A percentile compares a stretch with the other conserved stretches of the same genome.
phyloP scores from a whole-genome alignment of 2,797 vertebrate species.

The Macropus fuliginosus region DNA sequence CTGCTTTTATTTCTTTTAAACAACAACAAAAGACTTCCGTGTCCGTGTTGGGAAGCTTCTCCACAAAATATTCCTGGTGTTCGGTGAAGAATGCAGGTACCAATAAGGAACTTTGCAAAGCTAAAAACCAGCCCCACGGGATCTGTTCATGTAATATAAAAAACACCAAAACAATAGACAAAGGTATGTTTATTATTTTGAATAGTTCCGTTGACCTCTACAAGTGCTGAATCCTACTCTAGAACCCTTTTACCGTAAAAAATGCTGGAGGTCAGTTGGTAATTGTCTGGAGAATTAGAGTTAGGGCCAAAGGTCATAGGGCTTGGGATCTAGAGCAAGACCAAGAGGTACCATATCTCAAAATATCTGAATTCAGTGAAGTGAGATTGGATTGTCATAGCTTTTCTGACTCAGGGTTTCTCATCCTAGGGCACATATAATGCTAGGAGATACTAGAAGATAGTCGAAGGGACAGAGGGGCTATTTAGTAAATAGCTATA shows the following conservation, averaged over 20 bases:
- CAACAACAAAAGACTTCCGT: constrained; percentile 69
- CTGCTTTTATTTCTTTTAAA: constrained; percentile 41
- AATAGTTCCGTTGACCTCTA: constrained; percentile 6
- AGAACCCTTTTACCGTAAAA: not conserved
- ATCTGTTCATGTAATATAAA: constrained; percentile 82
- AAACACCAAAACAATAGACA: constrained; percentile 38
- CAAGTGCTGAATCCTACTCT: not conserved
- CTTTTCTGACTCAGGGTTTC: not conserved
- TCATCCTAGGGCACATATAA: not conserved
- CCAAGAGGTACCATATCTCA: not conserved
- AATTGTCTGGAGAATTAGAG: not conserved
- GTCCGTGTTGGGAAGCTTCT: constrained; percentile 65
- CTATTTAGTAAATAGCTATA: not conserved
- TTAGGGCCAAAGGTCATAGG: not conserved
- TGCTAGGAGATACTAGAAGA: not conserved
- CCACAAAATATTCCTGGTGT: constrained; percentile 74
- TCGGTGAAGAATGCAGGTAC: constrained; percentile 78
- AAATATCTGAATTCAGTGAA: not conserved
- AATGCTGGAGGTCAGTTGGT: not conserved
- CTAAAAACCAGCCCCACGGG: constrained; percentile 45
- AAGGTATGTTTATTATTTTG: constrained; percentile 77
- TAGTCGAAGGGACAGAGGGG: not conserved
- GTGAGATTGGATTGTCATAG: not conserved
- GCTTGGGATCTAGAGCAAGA: not conserved
- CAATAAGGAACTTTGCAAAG: constrained; percentile 78